These are phyloP conservation scores for Lissocephala sabroskyi DNA, from an alignment of 2,888 invertebrate genomes.

Conservation along the genomic window DNA sequence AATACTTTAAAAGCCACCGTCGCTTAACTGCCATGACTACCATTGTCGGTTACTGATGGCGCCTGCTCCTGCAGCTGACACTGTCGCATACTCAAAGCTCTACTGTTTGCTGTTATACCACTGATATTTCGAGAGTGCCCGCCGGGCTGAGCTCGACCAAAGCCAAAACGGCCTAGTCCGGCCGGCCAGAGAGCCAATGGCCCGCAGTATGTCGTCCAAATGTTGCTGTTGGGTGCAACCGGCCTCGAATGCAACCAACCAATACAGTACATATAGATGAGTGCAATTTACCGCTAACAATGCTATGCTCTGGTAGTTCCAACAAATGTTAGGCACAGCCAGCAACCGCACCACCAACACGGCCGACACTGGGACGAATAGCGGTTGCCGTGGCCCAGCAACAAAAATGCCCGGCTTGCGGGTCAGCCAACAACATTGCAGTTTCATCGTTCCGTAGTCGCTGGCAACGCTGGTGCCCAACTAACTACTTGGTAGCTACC, in stretches of 20 bases:
- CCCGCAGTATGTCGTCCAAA: no score
- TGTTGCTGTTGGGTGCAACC: no score
- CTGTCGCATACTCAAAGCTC: constrained; percentile 61
- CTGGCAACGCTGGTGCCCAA: constrained; percentile 15
- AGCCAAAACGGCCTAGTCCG: no score
- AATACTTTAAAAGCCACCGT: no score
- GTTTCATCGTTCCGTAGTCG: neutral
- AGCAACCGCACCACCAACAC: constrained; percentile 19
- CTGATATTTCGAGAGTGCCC: constrained; percentile 53
- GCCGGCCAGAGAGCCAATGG: no score
- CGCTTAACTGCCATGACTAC: no score
- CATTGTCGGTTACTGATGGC: no score
- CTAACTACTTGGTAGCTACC: constrained; percentile 56
- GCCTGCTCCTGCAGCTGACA: constrained; percentile 43
- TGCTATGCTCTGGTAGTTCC: constrained; percentile 59
- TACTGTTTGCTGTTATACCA: constrained; percentile 60
- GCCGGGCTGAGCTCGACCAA: constrained; percentile 10
- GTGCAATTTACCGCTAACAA: constrained; percentile 65
- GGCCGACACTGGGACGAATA: neutral
- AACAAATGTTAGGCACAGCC: constrained; percentile 60
- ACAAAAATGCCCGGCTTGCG: no score
- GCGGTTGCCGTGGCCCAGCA: neutral
- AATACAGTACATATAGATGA: constrained; percentile 49
- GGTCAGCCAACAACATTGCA: no score
- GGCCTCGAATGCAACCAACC: constrained; percentile 24